Percentiles rank a stretch among this genome's conserved stretches.
phyloP scores from a whole-genome alignment of 1,140 invertebrate genomes.

The Notospermus geniculatus region DNA sequence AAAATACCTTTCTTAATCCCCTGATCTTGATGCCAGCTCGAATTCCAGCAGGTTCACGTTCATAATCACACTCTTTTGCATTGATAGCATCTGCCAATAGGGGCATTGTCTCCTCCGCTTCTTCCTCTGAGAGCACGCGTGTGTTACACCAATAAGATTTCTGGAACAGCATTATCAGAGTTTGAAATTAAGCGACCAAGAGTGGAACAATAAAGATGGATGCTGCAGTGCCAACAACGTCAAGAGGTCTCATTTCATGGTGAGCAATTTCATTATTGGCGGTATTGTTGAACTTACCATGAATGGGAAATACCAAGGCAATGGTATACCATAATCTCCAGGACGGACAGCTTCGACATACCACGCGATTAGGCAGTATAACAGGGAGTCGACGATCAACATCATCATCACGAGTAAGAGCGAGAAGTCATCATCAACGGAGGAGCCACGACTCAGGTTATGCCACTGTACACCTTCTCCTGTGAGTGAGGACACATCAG shows the following conservation, averaged over 20 bases:
- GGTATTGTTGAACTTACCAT: constrained; percentile 38
- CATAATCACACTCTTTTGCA: constrained; percentile 54
- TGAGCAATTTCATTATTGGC: not conserved
- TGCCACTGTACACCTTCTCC: constrained; percentile 45
- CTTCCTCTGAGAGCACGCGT: constrained; percentile 30
- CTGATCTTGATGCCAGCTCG: constrained; percentile 57
- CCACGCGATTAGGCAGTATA: constrained; percentile 58
- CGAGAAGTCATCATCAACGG: constrained; percentile 50
- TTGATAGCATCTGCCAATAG: constrained; percentile 14
- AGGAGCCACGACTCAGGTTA: constrained; percentile 32
- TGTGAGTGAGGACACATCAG: constrained; percentile 31
- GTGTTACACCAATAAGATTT: constrained; percentile 60
- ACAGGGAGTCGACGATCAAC: constrained; percentile 59
- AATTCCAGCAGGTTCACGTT: constrained; percentile 61
- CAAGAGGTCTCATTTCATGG: not conserved
- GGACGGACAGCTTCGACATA: constrained; percentile 66
- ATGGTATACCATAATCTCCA: constrained; percentile 60
- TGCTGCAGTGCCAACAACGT: not conserved
- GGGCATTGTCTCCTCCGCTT: constrained; percentile 10
- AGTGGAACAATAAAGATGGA: not conserved
- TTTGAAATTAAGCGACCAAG: not conserved
- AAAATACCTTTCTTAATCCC: constrained; percentile 41
- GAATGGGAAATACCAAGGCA: constrained; percentile 58
- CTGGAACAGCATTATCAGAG: constrained; percentile 16
- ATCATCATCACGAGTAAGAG: constrained; percentile 57